Percentiles rank a stretch among this genome's conserved stretches.
These are phyloP conservation scores for Diachrysia chrysitis DNA, from an alignment of 2,888 invertebrate species.

Conservation along the genomic window DNA sequence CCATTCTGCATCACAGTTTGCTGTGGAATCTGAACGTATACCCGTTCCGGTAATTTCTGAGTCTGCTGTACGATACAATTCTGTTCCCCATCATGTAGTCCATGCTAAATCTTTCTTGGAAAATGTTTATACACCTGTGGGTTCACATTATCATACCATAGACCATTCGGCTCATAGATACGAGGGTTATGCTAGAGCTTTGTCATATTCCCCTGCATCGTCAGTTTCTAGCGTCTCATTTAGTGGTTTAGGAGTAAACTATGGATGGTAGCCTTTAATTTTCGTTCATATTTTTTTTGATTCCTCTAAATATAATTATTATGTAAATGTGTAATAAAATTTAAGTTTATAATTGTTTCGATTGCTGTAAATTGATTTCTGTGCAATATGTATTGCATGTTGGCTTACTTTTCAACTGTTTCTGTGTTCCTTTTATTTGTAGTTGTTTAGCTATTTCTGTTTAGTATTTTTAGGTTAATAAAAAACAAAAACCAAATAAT, in stretches of 20 bases:
- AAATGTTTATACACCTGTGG: slow-evolving; percentile 11
- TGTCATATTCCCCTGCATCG: slow-evolving; percentile 56
- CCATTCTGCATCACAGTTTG: slow-evolving; percentile 13
- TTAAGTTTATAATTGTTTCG: slow-evolving; percentile 23
- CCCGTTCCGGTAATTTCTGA: slow-evolving; percentile 12
- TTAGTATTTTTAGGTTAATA: background rate
- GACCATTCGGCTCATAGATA: slow-evolving; percentile 11
- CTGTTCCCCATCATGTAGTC: slow-evolving; percentile 20
- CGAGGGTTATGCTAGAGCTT: slow-evolving; percentile 38
- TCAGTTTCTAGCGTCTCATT: slow-evolving; percentile 89
- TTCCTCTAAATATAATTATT: slow-evolving; percentile 26
- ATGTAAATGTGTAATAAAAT: slow-evolving; percentile 20
- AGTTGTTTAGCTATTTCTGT: background rate
- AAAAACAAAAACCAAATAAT: background rate
- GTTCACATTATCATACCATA: background rate
- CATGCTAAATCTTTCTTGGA: slow-evolving; percentile 19
- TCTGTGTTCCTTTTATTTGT: slow-evolving; percentile 12
- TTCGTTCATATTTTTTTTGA: slow-evolving; percentile 17
- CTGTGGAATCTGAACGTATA: slow-evolving; percentile 12
- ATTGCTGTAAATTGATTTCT: slow-evolving; percentile 16
- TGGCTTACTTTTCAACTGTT: slow-evolving; percentile 24
- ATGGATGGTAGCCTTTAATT: slow-evolving; percentile 65
- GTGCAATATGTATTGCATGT: slow-evolving; percentile 17
- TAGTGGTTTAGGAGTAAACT: slow-evolving; percentile 84
- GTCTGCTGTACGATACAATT: slow-evolving; percentile 24